These are phyloP conservation scores for Alviniconcha strummeri DNA, from an alignment of 2,888 invertebrate species.

Conservation along the genomic window DNA sequence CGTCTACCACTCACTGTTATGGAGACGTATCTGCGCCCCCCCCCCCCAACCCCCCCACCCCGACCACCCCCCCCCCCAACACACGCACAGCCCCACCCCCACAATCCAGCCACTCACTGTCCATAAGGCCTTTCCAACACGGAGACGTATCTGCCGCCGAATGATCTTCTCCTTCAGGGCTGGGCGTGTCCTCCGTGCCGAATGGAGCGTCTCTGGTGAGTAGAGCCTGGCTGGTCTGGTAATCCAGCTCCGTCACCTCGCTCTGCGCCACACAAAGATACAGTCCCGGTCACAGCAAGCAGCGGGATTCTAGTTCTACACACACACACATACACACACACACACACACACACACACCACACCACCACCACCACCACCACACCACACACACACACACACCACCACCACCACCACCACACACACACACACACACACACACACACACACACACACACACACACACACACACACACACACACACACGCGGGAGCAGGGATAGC, in stretches of 20 bases:
- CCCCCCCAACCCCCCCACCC: too few relatives aligned
- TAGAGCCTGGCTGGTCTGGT: slow-evolving; percentile 44
- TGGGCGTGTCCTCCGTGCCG: slow-evolving; percentile 62
- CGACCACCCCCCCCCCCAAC: too few relatives aligned
- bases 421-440: neutral
- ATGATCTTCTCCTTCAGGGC: slow-evolving; percentile 59
- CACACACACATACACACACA: neutral
- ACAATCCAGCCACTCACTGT: neutral
- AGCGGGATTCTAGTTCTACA: neutral
- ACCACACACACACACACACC: neutral
- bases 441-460: neutral
- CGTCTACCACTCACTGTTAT: too few relatives aligned
- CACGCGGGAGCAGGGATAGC: neutral
- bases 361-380: too few relatives aligned
- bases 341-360: slow-evolving; percentile 3
- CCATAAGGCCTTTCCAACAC: slow-evolving; percentile 50
- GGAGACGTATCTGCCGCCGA: slow-evolving; percentile 59
- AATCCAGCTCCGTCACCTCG: slow-evolving; percentile 52
- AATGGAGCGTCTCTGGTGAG: slow-evolving; percentile 61
- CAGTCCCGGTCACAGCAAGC: neutral
- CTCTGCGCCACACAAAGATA: slow-evolving; percentile 43
- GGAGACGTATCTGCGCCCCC: too few relatives aligned
- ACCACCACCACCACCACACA: neutral
- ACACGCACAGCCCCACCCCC: too few relatives aligned
- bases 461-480: neutral